phyloP scores from a whole-genome alignment of 1,140 invertebrate species.

The Brachionus manjavacas region DNA sequence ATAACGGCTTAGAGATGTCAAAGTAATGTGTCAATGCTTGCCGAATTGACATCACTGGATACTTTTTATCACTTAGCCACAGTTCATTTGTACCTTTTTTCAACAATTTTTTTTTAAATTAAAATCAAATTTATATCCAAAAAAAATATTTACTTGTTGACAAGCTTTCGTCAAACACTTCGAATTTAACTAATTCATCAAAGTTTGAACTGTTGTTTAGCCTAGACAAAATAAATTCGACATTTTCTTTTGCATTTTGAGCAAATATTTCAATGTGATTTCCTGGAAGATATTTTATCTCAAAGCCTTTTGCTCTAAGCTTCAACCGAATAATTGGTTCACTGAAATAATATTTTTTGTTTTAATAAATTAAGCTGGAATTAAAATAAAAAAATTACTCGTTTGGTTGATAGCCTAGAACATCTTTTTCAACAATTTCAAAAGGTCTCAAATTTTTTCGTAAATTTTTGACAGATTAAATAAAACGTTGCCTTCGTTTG shows the following conservation, averaged over 20 bases:
- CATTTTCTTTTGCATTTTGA: slow-evolving; percentile 71
- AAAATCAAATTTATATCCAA: not conserved
- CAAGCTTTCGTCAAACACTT: slow-evolving; percentile 78
- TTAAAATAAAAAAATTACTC: slow-evolving; percentile 55
- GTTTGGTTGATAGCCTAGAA: slow-evolving; percentile 53
- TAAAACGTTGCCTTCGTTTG: not conserved
- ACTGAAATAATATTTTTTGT: slow-evolving; percentile 47
- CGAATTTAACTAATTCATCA: slow-evolving; percentile 72
- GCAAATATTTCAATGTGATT: slow-evolving; percentile 89
- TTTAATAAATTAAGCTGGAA: slow-evolving; percentile 49
- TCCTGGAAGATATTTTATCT: slow-evolving; percentile 70
- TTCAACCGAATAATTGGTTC: slow-evolving; percentile 66
- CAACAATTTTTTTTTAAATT: not conserved
- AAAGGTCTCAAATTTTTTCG: not conserved
- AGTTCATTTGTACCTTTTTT: slow-evolving; percentile 64
- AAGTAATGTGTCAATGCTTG: slow-evolving; percentile 76
- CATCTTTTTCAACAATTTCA: not conserved
- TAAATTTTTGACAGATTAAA: not conserved
- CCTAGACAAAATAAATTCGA: slow-evolving; percentile 70
- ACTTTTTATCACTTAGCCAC: slow-evolving; percentile 77
- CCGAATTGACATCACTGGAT: slow-evolving; percentile 71
- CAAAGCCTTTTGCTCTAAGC: slow-evolving; percentile 49
- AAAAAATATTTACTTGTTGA: slow-evolving; percentile 50
- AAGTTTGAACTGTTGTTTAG: slow-evolving; percentile 66
- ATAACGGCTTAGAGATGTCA: slow-evolving; percentile 85